Conservation (phyloP, 2,888 invertebrate genomes). For the Phyllotreta cruciferae region DNA sequence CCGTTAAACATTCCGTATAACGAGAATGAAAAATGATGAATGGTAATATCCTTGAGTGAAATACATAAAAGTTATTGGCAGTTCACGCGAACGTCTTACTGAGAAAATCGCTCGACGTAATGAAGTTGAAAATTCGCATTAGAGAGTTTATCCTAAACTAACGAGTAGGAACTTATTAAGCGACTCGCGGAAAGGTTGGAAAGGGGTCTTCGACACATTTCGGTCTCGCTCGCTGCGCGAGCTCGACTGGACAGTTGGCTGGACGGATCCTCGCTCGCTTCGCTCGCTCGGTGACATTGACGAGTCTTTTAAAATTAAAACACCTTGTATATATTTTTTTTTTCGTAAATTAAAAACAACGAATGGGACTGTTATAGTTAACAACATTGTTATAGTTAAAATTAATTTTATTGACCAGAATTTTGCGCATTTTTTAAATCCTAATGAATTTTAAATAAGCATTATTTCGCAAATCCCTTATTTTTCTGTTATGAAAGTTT, state of each 20-base stretch:
- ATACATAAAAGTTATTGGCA: conserved; percentile 17
- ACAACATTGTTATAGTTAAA: no score
- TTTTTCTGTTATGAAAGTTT: no score
- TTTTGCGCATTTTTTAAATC: no score
- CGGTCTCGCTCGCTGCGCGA: no score
- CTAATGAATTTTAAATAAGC: no score
- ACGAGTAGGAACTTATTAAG: conserved; percentile 8
- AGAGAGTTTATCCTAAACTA: not conserved
- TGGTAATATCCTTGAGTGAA: conserved; percentile 17
- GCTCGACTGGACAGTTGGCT: no score
- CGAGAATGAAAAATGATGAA: conserved; percentile 19
- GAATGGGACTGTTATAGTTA: not conserved
- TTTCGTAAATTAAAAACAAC: not conserved
- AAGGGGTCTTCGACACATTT: no score
- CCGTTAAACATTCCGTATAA: conserved; percentile 10
- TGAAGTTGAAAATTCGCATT: conserved; percentile 9
- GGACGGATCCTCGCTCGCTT: no score
- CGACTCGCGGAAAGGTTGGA: not conserved
- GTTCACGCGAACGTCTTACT: conserved; percentile 19
- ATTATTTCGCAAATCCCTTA: no score
- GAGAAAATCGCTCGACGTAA: conserved; percentile 14
- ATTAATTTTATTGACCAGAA: no score
- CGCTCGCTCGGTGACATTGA: no score
- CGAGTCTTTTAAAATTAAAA: no score
- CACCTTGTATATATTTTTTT: not conserved